Evolutionary conservation across 2,797 vertebrate genomes (phyloP), one percentile per base, ranked within the genome.

Genomic region (Arrhamphus sclerolepis): DNA sequence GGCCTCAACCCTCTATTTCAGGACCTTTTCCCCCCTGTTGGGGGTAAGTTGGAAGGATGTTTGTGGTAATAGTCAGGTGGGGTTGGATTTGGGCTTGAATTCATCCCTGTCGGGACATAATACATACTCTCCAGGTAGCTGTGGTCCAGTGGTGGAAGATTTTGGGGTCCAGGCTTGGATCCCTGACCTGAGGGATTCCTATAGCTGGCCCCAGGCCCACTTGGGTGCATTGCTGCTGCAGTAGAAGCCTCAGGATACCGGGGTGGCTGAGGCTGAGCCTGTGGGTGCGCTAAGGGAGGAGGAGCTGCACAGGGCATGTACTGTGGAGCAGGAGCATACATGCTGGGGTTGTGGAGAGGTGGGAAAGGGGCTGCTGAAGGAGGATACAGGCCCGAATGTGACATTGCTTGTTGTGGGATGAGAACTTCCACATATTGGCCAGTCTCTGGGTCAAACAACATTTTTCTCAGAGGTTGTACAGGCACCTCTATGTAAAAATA

Each of bases 341-440:
- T 83, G 87, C 77, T 91, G 31, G 91, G 85, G 73, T 87, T 91
- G 71, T 92, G 89, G 40, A 93, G 80, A 55, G 93, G 83, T 44
- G 91, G 85, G 65, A 92, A 94, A 0, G 95, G 90, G 17, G 91
- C 92, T 70, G 93, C 91, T 34, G 94, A 79, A 31, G 94, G 81
- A 57, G 94, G 92, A 76, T 94, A 98, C 72, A 96, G 66, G 11
- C 93, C 91, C 0, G 94, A 72, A 17, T 94, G 93, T 0, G 93
- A 91, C 63, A 93, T 84, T 6, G 94, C 85, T 53, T 94, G 93
- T 1, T 96, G 94, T 0, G 95, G 95, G 80, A 97, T 93, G 47
- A 98, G 90, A 56, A 98, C 96, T 80, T 98, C 97, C 70, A 98
- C 93, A 56, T 98, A 98, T 73, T 97, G 96, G 53, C 96, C 95